Evolutionary conservation across 1,140 invertebrate genomes (phyloP).

Genomic region (Calliopsis andreniformis): DNA sequence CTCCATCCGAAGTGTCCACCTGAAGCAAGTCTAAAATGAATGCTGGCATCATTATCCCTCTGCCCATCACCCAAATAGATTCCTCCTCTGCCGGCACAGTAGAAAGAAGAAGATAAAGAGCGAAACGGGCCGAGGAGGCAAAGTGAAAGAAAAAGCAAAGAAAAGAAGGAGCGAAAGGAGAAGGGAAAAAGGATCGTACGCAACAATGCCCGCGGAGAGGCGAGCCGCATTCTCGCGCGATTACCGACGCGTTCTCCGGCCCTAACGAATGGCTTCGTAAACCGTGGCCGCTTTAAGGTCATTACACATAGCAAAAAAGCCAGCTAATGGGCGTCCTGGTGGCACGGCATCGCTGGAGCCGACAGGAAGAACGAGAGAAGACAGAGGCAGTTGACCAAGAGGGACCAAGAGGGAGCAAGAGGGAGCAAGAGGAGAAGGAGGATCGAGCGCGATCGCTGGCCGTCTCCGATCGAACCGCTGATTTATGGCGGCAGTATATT

Average conservation of each 20-base stretch:
- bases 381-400: no score
- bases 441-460: conserved; percentile 28
- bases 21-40: no score
- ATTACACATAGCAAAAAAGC: conserved; percentile 69
- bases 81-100: no score
- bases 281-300: conserved; percentile 69
- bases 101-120: conserved; percentile 9
- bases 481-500: conserved; percentile 66
- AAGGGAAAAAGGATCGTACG: conserved; percentile 51
- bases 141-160: background rate
- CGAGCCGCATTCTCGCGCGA: conserved; percentile 59
- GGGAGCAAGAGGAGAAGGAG: conserved; percentile 1
- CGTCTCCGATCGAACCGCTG: conserved; percentile 60
- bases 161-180: background rate
- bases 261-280: conserved; percentile 73
- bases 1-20: no score
- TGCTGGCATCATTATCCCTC: no score
- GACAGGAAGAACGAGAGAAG: conserved; percentile 31
- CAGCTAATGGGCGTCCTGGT: conserved; percentile 66
- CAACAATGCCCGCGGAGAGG: conserved; percentile 63
- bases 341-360: conserved; percentile 16
- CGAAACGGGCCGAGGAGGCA: background rate
- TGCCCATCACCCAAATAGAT: no score
- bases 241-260: conserved; percentile 45
- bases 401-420: conserved; percentile 11